Conservation (phyloP, 2,797 vertebrate genomes). For the Poeciliopsis turneri region DNA sequence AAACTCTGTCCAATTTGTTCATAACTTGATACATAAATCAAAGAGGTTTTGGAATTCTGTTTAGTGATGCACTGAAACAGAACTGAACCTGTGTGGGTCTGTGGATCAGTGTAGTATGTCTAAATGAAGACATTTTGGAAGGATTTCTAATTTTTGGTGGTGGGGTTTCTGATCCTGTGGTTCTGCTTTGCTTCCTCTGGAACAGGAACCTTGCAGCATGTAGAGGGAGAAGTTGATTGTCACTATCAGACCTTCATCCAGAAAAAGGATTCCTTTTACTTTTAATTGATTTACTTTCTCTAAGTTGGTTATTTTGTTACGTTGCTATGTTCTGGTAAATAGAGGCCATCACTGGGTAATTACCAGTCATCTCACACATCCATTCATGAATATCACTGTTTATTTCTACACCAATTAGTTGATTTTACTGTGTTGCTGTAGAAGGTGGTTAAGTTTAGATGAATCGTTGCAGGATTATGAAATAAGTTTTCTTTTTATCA, state of each 20-base stretch:
- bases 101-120: neutral
- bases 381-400: too few species aligned
- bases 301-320: neutral
- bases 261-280: too few species aligned
- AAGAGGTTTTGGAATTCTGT: neutral
- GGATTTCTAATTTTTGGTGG: neutral
- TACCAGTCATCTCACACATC: neutral
- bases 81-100: neutral
- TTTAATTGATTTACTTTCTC: neutral
- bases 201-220: neutral
- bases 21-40: neutral
- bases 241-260: too few species aligned
- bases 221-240: neutral
- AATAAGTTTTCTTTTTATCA: neutral
- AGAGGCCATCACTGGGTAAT: neutral
- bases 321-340: neutral
- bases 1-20: neutral
- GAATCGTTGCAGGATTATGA: neutral
- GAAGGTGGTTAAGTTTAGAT: neutral
- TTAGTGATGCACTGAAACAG: neutral
- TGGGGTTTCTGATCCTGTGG: neutral
- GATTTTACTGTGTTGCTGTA: neutral
- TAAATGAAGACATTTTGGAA: neutral
- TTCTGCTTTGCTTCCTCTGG: neutral
- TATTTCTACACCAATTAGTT: too few species aligned